Evolutionary conservation across 1,140 invertebrate species (phyloP), one percentile per base, ranked within the genome.

Genomic region (Belonocnema kinseyi): DNA sequence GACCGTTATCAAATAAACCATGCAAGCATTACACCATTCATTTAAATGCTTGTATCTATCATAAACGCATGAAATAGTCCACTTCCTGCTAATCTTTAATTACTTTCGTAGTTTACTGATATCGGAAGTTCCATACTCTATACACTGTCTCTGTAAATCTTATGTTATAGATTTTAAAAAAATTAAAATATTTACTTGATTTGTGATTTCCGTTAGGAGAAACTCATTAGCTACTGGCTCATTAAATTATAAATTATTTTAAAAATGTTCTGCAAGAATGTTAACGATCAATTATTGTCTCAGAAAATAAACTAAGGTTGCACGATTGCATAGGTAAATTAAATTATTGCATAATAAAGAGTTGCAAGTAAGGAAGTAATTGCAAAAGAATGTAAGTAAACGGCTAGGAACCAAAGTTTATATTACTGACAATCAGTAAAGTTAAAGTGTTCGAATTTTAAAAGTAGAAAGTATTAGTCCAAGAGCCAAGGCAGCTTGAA

Each of bases 51-150:
- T 26, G 14, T 66, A 46, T 66, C 19, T 21, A 26, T 66, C 33
- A 66, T 66, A 66, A 66, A n/a, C n/a, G 26, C 26, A 46, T 40
- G 33, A 40, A 66, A 66, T 66, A 66, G 14, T 33, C 13, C 61
- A 40, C 61, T n/a, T 66, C 21, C 58, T 26, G 58, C 58, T 4
- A 66, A 33, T 40, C 40, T 14, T 6, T 66, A 66, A 61, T 61
- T 61, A 26, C 16, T 61, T 21, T 61, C 33, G 5, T 61, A 26
- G 16, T 61, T 14, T 12, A 33, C 17, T 61, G 33, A 21, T 19
- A 61, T 61, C 58, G 58, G 58, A 61, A 61, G 21, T 61, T 61
- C 19, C 58, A 61, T 21, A 21, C 16, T 61, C 58, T 61, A 61
- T 61, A 61, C 33, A 61, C 33, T 14, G 21, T 61, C 26, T 61